Evolutionary conservation across 2,797 vertebrate species (phyloP).

Genomic region (Acipenser oxyrinchus): DNA sequence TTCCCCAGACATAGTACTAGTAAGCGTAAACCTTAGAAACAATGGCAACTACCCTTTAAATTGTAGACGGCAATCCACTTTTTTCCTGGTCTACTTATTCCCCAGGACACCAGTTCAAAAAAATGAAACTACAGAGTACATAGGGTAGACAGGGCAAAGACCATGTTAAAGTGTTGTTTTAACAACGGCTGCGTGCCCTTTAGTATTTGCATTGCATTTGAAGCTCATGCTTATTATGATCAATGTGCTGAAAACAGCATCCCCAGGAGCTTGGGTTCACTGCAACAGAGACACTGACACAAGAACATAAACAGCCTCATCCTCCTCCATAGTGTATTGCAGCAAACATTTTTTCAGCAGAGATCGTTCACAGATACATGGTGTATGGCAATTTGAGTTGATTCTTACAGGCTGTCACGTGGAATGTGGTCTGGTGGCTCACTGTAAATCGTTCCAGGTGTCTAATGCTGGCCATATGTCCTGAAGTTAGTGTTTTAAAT

Average conservation of each 20-base stretch:
- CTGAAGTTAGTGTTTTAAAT: constrained; percentile 20
- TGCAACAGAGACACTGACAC: background rate
- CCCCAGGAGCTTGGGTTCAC: background rate
- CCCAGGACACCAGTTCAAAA: no score
- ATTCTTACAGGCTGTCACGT: background rate
- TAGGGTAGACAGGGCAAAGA: background rate
- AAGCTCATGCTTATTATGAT: background rate
- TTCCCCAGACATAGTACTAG: no score
- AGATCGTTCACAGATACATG: background rate
- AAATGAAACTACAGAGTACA: background rate
- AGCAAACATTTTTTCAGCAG: background rate
- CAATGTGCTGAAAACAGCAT: background rate
- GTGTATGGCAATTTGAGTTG: background rate
- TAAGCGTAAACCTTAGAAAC: no score
- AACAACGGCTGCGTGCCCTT: constrained; percentile 5
- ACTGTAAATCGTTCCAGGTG: constrained; percentile 26
- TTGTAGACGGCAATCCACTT: no score
- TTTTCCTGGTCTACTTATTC: no score
- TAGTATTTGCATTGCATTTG: constrained; percentile 6
- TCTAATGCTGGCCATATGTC: constrained; percentile 33
- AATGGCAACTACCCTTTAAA: no score
- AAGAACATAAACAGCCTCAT: background rate
- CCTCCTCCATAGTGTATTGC: background rate
- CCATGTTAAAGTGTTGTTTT: background rate
- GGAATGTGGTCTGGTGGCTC: constrained; percentile 1